Evolutionary conservation across 30 jellyfish, hydroid and myxozoan species (phyloP), one percentile per base, ranked within the genome.

Genomic region (Pelagia noctiluca): DNA sequence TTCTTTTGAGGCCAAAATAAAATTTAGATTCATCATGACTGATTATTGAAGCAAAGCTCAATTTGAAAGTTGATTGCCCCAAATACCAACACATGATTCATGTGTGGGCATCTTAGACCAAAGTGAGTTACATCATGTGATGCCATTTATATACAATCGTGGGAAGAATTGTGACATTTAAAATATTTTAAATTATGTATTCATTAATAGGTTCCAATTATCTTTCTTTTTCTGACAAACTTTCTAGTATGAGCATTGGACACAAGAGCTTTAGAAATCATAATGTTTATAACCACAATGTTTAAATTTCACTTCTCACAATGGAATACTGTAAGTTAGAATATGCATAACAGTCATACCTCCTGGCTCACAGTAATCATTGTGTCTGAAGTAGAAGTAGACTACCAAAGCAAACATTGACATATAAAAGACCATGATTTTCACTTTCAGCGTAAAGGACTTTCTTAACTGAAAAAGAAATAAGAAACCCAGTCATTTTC

Each of bases 321-420:
- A 54, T 22, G 62, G 16, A 42, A 42, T 52, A 30, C n/a, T n/a
- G n/a, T n/a, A n/a, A n/a, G n/a, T n/a, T n/a, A n/a, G n/a, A n/a
- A n/a, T n/a, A n/a, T n/a, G n/a, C n/a, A 35, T 52, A 63, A 69
- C 47, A 73, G 13, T 19, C 65, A 76, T 75, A 90, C 97, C 95
- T 83, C 97, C 97, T 0, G 95, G 75, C 36, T 90, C 97, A 75
- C 97, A 90, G 79, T 82, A 76, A 19, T 74, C 53, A 66, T 90
- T 90, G 76, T 90, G 97, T 18, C 97, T 65, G 36, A 74, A 71
- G 70, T 80, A 90, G 87, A 90, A 83, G 60, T 82, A 90, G 33
- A 76, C 88, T 33, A 92, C 64, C 53, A 83, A 33, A 11, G 85
- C 83, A 70, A 90, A 90, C 74, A 52, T 26, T 8, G 62, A 19